Conservation (phyloP, 2,113 vertebrate species). For the Pan troglodytes region NHGRI_mPanTro3-v2.1_pri NC_072403.2:82484001-82484500, state of each 20-base stretch:
- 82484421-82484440: neutral
- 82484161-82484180: neutral
- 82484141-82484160: neutral
- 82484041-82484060: neutral
- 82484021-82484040: neutral
- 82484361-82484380: neutral
- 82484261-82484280: neutral
- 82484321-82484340: neutral
- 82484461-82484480: constrained; percentile 24
- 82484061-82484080: neutral
- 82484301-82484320: constrained; percentile 9
- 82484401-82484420: neutral
- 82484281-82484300: neutral
- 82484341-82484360: neutral
- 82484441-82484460: constrained; percentile 39
- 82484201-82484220: constrained; percentile 23
- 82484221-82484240: neutral
- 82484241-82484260: neutral
- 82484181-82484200: neutral
- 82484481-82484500: constrained; percentile 7
- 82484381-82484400: neutral
- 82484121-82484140: neutral
- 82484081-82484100: neutral
- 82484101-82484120: neutral
- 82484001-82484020: neutral